A percentile compares a stretch with the other conserved stretches of the same genome.
Evolutionary conservation across 2,888 invertebrate genomes (phyloP).

Genomic region (Dryobotodes eremita): DNA sequence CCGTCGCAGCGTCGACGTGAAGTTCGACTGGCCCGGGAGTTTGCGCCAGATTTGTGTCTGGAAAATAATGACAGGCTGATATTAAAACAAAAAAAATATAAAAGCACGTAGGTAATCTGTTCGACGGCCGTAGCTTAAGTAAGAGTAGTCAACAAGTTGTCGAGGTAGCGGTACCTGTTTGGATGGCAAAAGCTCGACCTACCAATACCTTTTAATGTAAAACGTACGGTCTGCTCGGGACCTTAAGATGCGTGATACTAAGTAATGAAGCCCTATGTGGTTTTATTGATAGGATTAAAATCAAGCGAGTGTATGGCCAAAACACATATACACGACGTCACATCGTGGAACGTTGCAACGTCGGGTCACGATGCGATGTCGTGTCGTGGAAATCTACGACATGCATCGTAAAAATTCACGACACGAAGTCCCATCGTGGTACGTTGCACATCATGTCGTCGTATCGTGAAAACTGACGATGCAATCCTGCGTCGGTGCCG

Average conservation of each 20-base stretch:
- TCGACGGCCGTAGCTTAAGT: not conserved
- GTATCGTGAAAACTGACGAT: too few relatives aligned
- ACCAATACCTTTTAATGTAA: not conserved
- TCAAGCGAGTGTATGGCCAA: not conserved
- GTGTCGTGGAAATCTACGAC: too few relatives aligned
- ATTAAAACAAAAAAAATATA: not conserved
- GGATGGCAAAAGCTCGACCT: not conserved
- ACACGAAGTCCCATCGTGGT: too few relatives aligned
- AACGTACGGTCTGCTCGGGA: not conserved
- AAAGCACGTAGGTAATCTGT: not conserved
- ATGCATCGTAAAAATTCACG: too few relatives aligned
- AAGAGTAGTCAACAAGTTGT: not conserved
- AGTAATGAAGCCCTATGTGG: constrained; percentile 12
- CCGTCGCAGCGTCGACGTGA: constrained; percentile 89
- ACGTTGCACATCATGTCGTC: too few relatives aligned
- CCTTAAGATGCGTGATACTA: constrained; percentile 2
- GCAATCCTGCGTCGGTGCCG: too few relatives aligned
- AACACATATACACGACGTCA: too few relatives aligned
- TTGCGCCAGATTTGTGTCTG: constrained; percentile 84
- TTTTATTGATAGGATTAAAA: constrained; percentile 11
- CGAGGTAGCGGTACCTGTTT: not conserved
- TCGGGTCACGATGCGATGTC: too few relatives aligned
- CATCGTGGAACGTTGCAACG: too few relatives aligned
- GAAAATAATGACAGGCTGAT: not conserved
- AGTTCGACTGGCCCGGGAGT: constrained; percentile 90